Base-by-base conservation (phyloP, 2,888 invertebrate genomes). In the Ethmia dodecea region DNA sequence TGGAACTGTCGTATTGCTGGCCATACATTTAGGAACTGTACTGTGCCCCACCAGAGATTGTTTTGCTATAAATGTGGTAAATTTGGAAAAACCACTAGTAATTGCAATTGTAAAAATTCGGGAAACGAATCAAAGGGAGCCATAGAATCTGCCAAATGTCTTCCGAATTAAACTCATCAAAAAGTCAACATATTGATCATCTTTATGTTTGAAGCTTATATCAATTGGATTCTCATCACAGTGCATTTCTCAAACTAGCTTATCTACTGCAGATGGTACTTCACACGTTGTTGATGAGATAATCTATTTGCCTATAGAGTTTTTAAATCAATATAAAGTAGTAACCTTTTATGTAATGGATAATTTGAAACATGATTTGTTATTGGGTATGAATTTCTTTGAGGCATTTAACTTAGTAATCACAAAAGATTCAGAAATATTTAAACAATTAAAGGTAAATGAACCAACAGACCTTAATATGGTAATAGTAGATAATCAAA, bases 1-100 rank as follows among this genome's bases (percentile, higher is more conserved):
- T 41, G 41, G 41, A 42, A 42, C 11, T 42, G 42, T 28, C 15
- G 42, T 6, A 13, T 8, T n/a, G 1, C n/a, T 8, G 42, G 42
- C 2, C 42, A 42, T 25, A 16, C 12, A 0, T 42, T 42, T 30
- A 38, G 42, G 25, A 11, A 15, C 1, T 42, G 42, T 22, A 33
- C 24, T 5, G 4, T 31, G 5, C 31, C 30, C 4, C 26, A 16
- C 14, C 40, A 34, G 15, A 30, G 42, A 12, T n/a, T 42, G 2
- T 42, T 42, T 20, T 42, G 41, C 11, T 42, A 33, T 14, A 38
- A 34, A 29, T 40, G 42, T 12, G 33, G 28, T n/a, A 16, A 14
- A 14, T 31, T 28, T 27, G 35, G 35, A 5, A 2, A n/a, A 14
- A 31, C 31, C 13, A 9, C 13, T 1, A 16, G 27, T 5, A 27